Evolutionary conservation across 2,113 vertebrate genomes (phyloP).

Genomic region (Serinus canaria): DNA sequence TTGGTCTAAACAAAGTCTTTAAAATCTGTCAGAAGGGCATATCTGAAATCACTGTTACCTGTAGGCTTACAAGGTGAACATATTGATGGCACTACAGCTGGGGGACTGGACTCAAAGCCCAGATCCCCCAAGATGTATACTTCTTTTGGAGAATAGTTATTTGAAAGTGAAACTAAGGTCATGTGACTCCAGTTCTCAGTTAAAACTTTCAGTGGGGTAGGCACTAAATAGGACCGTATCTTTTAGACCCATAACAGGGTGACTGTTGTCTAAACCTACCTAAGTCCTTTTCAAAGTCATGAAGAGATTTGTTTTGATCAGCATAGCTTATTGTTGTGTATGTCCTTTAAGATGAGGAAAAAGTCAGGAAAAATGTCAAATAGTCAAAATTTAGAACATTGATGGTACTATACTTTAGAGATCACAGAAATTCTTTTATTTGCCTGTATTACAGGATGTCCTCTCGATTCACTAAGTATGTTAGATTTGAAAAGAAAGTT

Average conservation of each 20-base stretch:
- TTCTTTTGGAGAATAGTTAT: neutral
- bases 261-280: neutral
- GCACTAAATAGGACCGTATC: neutral
- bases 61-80: neutral
- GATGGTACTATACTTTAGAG: neutral
- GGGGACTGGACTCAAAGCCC: neutral
- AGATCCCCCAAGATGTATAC: neutral
- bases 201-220: neutral
- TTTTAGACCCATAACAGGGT: neutral
- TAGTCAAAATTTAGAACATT: neutral
- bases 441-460: neutral
- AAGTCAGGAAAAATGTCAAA: neutral
- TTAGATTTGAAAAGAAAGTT: neutral
- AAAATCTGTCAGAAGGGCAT: neutral
- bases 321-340: neutral
- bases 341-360: neutral
- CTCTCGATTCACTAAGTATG: neutral
- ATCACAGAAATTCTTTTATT: neutral
- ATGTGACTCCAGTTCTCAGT: neutral
- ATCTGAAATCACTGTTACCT: neutral
- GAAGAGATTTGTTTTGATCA: neutral
- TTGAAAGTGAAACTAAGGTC: neutral
- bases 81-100: rapidly evolving
- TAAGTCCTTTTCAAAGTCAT: neutral
- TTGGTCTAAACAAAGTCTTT: neutral